phyloP scores from a whole-genome alignment of 2,113 vertebrate species.

The Rousettus leschenaultii region DNA sequence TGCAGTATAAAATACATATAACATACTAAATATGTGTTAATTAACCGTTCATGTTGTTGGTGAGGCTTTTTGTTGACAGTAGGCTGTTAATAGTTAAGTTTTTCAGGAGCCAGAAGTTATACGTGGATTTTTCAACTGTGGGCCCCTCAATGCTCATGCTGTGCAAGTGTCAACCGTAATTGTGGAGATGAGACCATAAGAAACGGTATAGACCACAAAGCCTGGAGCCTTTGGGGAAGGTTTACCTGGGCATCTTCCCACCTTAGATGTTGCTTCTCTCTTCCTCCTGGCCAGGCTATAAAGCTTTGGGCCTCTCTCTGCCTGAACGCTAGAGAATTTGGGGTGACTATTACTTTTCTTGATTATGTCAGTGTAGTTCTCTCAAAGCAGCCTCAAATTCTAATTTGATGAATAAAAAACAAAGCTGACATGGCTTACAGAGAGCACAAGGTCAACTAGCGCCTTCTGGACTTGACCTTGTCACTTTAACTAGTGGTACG shows the following conservation, averaged over 20 bases:
- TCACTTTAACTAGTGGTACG: background rate
- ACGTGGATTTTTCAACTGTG: background rate
- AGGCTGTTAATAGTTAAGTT: background rate
- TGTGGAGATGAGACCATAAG: background rate
- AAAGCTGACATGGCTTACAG: background rate
- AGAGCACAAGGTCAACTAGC: background rate
- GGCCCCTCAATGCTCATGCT: background rate
- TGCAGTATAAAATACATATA: background rate
- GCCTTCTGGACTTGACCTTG: background rate
- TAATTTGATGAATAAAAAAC: background rate
- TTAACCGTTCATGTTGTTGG: background rate
- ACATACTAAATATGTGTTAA: background rate
- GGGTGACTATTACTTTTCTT: background rate
- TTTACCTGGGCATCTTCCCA: background rate
- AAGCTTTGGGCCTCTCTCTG: background rate
- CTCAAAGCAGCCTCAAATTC: background rate
- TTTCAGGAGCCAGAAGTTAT: background rate
- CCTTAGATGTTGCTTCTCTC: fast-evolving
- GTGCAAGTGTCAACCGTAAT: background rate
- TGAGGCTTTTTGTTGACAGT: background rate
- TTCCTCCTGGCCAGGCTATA: background rate
- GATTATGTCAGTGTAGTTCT: background rate
- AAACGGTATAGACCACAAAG: background rate
- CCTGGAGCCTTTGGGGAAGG: background rate
- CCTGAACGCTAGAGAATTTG: background rate